These are phyloP conservation scores for Eugnorisma glareosa DNA, from an alignment of 2,888 invertebrate genomes.

Conservation along the genomic window DNA sequence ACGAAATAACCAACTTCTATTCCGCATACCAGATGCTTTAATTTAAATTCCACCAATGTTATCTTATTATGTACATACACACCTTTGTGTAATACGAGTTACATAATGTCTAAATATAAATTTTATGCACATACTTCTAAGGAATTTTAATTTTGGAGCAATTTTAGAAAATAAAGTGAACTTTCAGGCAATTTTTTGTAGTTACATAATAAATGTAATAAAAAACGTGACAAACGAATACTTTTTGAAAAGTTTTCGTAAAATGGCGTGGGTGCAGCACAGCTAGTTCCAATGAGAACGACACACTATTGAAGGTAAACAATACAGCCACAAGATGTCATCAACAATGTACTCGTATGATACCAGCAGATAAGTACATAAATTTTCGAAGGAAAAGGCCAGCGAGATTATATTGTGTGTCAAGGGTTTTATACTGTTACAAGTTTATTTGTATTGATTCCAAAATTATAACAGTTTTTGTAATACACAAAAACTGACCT, in stretches of 20 bases:
- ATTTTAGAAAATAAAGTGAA: not conserved
- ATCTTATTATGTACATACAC: not conserved
- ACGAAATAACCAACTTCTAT: not conserved
- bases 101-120: not conserved
- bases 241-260: not conserved
- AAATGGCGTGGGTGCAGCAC: not conserved
- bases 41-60: conserved; percentile 18
- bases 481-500: not conserved
- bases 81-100: not conserved
- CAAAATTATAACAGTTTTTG: conserved; percentile 3
- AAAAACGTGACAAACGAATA: not conserved
- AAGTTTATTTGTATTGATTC: not conserved
- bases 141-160: not conserved
- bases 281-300: not conserved
- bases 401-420: conserved; percentile 66
- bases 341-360: conserved; percentile 22
- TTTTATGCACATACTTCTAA: not conserved
- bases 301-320: conserved; percentile 23
- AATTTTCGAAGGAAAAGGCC: conserved; percentile 59
- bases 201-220: not conserved
- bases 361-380: conserved; percentile 48
- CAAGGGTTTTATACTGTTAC: conserved; percentile 63
- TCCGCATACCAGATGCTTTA: conserved; percentile 22
- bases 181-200: not conserved
- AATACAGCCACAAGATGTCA: conserved; percentile 12